Evolutionary conservation across 2,113 vertebrate genomes (phyloP).

Genomic region (Phrynosoma blainvillii): DNA sequence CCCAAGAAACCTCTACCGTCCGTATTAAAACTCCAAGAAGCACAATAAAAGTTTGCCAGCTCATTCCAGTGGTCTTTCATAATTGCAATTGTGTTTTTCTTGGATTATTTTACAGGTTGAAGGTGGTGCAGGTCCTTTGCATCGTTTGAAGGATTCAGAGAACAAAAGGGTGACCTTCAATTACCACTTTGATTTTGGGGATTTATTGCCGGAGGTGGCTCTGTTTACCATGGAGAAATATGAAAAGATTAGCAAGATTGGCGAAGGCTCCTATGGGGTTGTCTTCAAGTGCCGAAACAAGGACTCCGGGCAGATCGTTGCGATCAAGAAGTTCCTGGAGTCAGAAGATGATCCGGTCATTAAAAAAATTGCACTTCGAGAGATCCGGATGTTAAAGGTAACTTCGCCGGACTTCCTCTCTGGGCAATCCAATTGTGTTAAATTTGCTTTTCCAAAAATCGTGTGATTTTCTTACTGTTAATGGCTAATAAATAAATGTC

Average conservation of each 20-base stretch:
- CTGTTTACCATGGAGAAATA: constrained; percentile 89
- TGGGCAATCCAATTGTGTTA: neutral
- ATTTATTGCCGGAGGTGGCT: neutral
- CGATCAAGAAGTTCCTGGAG: constrained; percentile 96
- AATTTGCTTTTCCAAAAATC: neutral
- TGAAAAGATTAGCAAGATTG: constrained; percentile 92
- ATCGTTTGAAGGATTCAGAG: neutral
- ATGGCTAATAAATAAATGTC: neutral
- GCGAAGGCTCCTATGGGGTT: constrained; percentile 93
- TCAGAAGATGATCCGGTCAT: constrained; percentile 94
- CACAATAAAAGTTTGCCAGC: neutral
- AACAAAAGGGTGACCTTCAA: neutral
- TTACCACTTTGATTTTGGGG: neutral
- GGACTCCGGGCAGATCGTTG: constrained; percentile 91
- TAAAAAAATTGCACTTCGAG: constrained; percentile 91
- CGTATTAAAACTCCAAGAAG: neutral
- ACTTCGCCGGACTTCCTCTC: neutral
- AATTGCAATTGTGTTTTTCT: neutral
- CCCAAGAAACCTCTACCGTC: too few species aligned
- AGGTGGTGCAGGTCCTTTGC: neutral
- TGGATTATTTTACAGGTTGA: neutral
- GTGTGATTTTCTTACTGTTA: neutral
- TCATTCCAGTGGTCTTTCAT: neutral
- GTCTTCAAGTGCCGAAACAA: constrained; percentile 95
- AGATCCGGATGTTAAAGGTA: constrained; percentile 96